phyloP scores from a whole-genome alignment of 2,888 invertebrate genomes.

The Prosopocoilus inquinatus region DNA sequence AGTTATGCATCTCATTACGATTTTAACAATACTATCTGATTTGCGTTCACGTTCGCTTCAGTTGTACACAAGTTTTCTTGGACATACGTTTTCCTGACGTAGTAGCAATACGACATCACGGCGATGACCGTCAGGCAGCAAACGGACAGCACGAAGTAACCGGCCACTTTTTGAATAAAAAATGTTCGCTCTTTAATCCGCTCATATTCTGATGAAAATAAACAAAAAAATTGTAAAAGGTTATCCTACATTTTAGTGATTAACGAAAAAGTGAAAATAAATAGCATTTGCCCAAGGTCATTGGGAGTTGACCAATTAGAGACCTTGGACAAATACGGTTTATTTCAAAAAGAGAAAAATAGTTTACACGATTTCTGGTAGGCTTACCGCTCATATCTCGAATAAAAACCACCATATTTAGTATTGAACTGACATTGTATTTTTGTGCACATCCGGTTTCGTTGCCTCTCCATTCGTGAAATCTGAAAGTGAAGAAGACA shows the following conservation, averaged over 20 bases:
- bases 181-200: conserved; percentile 15
- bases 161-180: conserved; percentile 18
- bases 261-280: too few species aligned
- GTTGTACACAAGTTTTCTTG: too few species aligned
- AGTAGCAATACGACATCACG: conserved; percentile 16
- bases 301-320: too few species aligned
- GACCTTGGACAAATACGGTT: too few species aligned
- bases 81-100: conserved; percentile 20
- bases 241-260: too few species aligned
- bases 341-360: too few species aligned
- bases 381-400: not conserved
- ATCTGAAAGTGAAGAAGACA: conserved; percentile 18
- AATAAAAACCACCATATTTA: conserved; percentile 2
- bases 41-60: too few species aligned
- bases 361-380: not conserved
- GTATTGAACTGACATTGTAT: conserved; percentile 5
- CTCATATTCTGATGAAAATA: not conserved
- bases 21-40: too few species aligned
- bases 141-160: conserved; percentile 15
- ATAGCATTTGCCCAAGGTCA: too few species aligned
- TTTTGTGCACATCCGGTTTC: conserved; percentile 22
- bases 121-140: conserved; percentile 11
- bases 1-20: too few species aligned
- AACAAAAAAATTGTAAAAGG: too few species aligned
- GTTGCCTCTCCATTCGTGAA: conserved; percentile 25